phyloP scores from a whole-genome alignment of 1,140 invertebrate species.

The Macrobrachium rosenbergii region DNA sequence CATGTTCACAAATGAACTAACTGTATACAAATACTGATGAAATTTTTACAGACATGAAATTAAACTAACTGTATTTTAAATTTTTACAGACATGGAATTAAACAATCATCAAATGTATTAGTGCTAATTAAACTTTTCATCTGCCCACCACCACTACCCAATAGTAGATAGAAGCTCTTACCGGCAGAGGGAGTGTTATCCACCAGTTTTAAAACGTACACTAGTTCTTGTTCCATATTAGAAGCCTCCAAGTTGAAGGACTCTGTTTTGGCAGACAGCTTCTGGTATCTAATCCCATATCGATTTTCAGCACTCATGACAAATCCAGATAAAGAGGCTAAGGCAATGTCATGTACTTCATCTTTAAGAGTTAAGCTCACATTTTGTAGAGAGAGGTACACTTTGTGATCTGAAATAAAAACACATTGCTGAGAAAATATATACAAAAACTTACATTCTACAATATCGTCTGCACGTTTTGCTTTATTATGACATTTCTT shows the following conservation, averaged over 20 bases:
- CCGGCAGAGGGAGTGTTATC: conserved; percentile 79
- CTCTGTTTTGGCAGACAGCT: conserved; percentile 81
- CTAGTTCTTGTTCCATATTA: conserved; percentile 80
- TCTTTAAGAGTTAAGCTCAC: conserved; percentile 80
- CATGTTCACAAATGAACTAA: no score
- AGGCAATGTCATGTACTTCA: conserved; percentile 80
- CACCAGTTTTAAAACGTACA: conserved; percentile 77
- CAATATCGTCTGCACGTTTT: no score
- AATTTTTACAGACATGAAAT: neutral
- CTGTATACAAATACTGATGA: no score
- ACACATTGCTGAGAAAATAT: neutral
- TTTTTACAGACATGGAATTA: neutral
- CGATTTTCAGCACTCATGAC: conserved; percentile 80
- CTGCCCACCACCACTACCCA: neutral
- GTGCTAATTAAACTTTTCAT: neutral
- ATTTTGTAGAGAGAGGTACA: conserved; percentile 84
- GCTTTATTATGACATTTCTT: no score
- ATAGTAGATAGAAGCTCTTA: no score
- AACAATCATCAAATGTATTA: no score
- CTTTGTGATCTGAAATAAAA: conserved; percentile 79
- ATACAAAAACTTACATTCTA: no score
- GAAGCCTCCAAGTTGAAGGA: conserved; percentile 84
- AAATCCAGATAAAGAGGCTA: conserved; percentile 82
- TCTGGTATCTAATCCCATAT: conserved; percentile 79
- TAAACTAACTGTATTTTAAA: no score